These are phyloP conservation scores for Epizoanthus scotinus DNA, from an alignment of 92 coral and sea anemone genomes.

Conservation along the genomic window DNA sequence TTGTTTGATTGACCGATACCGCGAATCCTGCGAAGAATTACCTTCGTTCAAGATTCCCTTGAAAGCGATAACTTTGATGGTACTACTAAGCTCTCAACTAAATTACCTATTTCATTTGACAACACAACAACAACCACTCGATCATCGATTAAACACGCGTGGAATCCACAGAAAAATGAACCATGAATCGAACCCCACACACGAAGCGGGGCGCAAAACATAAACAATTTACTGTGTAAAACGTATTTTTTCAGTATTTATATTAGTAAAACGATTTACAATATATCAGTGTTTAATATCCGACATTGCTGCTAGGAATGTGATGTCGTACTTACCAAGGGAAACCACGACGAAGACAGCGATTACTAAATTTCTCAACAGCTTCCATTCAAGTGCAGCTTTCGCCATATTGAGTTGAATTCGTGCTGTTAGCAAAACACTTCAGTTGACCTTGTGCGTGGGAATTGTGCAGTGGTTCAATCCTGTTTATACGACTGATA, in stretches of 20 bases:
- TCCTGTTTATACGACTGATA: not conserved
- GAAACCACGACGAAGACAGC: not conserved
- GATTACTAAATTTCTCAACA: not conserved
- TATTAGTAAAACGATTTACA: not conserved
- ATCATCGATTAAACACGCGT: slow-evolving; percentile 33
- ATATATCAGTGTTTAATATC: not conserved
- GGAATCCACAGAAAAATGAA: slow-evolving; percentile 13
- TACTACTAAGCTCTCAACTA: not conserved
- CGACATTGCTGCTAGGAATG: not conserved
- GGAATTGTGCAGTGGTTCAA: not conserved
- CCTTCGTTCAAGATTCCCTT: slow-evolving; percentile 10
- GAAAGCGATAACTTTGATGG: slow-evolving; percentile 20
- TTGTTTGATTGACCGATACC: not conserved
- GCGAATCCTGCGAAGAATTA: not conserved
- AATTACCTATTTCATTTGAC: slow-evolving; percentile 2
- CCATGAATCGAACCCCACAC: slow-evolving; percentile 15
- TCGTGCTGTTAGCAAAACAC: not conserved
- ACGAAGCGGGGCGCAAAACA: slow-evolving; percentile 30
- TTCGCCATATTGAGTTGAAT: slow-evolving; percentile 36
- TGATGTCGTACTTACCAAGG: slow-evolving; percentile 7
- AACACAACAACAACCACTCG: slow-evolving; percentile 10
- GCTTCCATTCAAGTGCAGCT: not conserved
- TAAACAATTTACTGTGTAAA: slow-evolving; percentile 7
- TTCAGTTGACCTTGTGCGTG: slow-evolving; percentile 6
- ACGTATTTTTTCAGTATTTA: not conserved